These are phyloP conservation scores for Notechis scutatus DNA, from an alignment of 2,113 vertebrate genomes.

Conservation along the genomic window DNA sequence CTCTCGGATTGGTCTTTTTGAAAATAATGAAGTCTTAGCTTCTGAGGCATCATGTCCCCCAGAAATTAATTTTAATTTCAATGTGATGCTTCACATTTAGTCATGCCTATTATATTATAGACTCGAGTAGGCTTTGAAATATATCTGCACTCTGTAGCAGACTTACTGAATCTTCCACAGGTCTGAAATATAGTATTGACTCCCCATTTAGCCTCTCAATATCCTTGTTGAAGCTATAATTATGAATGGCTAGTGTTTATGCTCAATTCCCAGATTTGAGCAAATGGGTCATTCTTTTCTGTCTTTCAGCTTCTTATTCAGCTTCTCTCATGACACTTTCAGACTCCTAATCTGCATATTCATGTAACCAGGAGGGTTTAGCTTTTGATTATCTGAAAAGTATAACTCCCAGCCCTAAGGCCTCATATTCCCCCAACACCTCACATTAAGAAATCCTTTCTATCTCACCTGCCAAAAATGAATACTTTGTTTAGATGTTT, in stretches of 20 bases:
- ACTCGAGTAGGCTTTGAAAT: not conserved
- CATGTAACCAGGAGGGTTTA: not conserved
- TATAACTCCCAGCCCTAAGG: not conserved
- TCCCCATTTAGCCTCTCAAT: not conserved
- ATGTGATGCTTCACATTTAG: not conserved
- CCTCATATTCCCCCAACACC: not conserved
- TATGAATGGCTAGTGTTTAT: not conserved
- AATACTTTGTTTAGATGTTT: not conserved
- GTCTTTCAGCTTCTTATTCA: not conserved
- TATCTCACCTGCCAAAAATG: not conserved
- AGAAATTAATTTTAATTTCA: not conserved
- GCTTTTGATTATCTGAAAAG: not conserved
- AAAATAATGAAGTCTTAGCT: not conserved
- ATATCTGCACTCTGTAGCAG: not conserved
- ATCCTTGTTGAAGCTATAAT: not conserved
- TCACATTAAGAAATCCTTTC: not conserved
- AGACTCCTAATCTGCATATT: not conserved
- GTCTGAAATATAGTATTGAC: not conserved
- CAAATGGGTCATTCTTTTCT: not conserved
- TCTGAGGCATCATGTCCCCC: not conserved
- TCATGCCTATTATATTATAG: not conserved
- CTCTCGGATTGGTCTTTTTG: not conserved
- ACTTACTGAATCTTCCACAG: not conserved
- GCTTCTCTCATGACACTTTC: not conserved
- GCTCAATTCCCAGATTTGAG: not conserved